Base-by-base conservation (phyloP, 2,113 vertebrate species). In the Mesitornis unicolor region DNA sequence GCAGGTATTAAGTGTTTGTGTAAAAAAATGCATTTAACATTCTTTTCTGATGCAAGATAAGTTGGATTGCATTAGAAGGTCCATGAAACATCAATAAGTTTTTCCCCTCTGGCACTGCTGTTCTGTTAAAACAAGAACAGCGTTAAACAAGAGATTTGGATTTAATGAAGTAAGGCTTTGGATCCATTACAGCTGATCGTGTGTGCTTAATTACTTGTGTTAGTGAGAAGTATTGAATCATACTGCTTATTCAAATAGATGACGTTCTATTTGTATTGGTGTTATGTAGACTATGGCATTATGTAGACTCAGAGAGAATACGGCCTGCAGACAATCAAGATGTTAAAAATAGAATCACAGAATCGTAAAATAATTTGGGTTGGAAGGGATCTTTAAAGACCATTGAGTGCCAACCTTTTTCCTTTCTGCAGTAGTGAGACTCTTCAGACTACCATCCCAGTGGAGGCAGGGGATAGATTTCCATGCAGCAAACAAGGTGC, bases 281-380 rank as follows among this genome's bases (percentile, higher is more conserved):
- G 33, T 73, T 71, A 35, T 16, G n/a, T n/a, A n/a, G n/a, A n/a
- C n/a, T n/a, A 68, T 40, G 0, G 2, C 22, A 33, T 16, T 68
- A 9, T 36, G 28, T 6, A 76, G 26, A 40, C 14, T 67, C 5
- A 63, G 21, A 40, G 4, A 67, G 4, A 60, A 64, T 50, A 40
- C 0, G 0, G 53, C 33, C 14, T 3, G 0, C 11, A 56, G 28
- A 25, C 15, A 40, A 59, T 38, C 29, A 57, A 69, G 15, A 18
- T 15, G 2, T n/a, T n/a, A 93, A 77, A 92, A 28, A 76, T 35
- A 54, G 43, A 25, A 35, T 47, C 22, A 18, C 13, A 29, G 11
- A 57, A 56, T 6, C 22, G 16, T 16, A 29, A 9, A 57, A 56
- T 6, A 10, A 2, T 63, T 85, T 11, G 0, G 2, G 2, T 65